Conservation (phyloP, 2,888 invertebrate species). For the Halocaridina rubra region DNA sequence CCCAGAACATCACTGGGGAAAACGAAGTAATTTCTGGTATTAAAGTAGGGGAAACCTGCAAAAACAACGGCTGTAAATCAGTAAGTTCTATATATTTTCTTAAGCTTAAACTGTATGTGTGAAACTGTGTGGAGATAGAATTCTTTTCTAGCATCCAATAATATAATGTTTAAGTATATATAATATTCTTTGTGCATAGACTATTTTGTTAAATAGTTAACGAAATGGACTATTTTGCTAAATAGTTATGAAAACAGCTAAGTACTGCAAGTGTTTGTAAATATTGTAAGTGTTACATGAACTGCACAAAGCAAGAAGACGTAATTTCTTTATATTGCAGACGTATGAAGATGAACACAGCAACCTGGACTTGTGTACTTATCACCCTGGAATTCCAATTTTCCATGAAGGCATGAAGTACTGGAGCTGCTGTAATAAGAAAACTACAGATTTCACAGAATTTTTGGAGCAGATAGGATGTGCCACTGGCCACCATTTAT, state of each 20-base stretch:
- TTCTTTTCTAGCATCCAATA: background rate
- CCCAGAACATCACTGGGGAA: constrained; percentile 65
- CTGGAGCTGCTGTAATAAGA: constrained; percentile 95
- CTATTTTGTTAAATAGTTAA: too few relatives aligned
- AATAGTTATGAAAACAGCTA: too few relatives aligned
- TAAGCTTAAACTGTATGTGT: too few relatives aligned
- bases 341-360: constrained; percentile 77
- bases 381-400: constrained; percentile 90
- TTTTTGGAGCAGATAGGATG: constrained; percentile 96
- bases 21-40: constrained; percentile 67
- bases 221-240: too few relatives aligned
- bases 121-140: too few relatives aligned
- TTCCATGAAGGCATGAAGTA: constrained; percentile 98
- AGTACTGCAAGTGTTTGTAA: too few relatives aligned
- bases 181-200: too few relatives aligned
- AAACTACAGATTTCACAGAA: constrained; percentile 91
- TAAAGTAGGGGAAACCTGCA: constrained; percentile 82
- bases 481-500: constrained; percentile 83
- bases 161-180: too few relatives aligned
- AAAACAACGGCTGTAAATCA: constrained; percentile 83
- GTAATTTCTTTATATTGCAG: too few relatives aligned
- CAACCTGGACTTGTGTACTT: constrained; percentile 76
- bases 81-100: constrained; percentile 66
- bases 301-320: background rate
- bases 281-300: too few relatives aligned